These are phyloP conservation scores for Sebastes diaconus DNA, from an alignment of 2,797 vertebrate species.

Conservation along the genomic window DNA sequence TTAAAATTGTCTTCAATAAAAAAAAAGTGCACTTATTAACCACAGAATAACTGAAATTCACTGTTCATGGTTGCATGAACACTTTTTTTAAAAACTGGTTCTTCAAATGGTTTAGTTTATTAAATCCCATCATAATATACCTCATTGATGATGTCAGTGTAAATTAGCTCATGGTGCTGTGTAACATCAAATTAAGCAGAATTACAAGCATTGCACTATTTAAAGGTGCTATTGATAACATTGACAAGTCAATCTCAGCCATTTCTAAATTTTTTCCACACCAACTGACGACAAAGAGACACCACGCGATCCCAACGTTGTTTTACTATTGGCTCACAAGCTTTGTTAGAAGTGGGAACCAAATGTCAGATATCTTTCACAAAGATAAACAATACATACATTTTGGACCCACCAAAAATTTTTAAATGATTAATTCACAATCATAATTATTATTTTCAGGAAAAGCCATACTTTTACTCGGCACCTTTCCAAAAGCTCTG, in stretches of 20 bases:
- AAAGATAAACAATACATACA: no score
- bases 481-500: no score
- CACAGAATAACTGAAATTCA: not conserved
- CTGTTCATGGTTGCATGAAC: not conserved
- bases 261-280: rapidly evolving
- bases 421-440: no score
- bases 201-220: not conserved
- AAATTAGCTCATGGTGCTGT: not conserved
- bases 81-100: not conserved
- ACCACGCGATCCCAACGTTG: not conserved
- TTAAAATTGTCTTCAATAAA: not conserved
- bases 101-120: not conserved
- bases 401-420: no score
- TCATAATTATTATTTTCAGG: no score
- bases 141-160: not conserved
- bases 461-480: no score
- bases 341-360: no score
- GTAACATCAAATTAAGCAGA: not conserved
- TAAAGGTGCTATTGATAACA: no score
- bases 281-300: no score
- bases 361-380: no score
- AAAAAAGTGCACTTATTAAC: not conserved
- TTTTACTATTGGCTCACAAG: no score
- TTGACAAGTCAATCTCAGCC: no score
- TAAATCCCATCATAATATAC: not conserved